Evolutionary conservation across 2,797 vertebrate species (phyloP), one percentile per base, ranked within the genome.

Genomic region (Falco berigora): DNA sequence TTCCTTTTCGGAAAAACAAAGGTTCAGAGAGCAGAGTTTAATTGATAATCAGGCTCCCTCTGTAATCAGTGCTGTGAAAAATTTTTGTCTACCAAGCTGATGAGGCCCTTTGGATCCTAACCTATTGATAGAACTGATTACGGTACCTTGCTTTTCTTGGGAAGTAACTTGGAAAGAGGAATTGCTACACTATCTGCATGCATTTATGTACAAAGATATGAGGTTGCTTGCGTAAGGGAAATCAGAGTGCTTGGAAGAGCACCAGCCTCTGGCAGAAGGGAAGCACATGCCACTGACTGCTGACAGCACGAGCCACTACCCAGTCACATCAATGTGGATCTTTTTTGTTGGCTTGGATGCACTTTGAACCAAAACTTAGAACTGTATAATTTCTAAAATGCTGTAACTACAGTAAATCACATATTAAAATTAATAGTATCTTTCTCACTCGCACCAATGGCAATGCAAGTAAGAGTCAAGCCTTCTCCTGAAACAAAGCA

Each of bases 1-100:
- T 67, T 74, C 72, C 62, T 88, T 91, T 47, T 34, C 56, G 58
- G 71, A 77, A 83, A 95, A 94, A 78, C 62, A 86, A 78, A 81
- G 53, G 21, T 66, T 90, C 32, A 59, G 34, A 87, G 32, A 79
- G 32, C 72, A 17, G 14, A 68, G 46, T 53, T 53, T 86, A 93
- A 92, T 11, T 62, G 73, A 81, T 47, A 27, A 76, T 25, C 82
- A 92, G 68, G n/a, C 13, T 92, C 38, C 40, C 28, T 52, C 62
- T 73, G 24, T 52, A 81, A 86, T 77, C 28, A 47, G 46, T 17
- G 38, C 28, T 14, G 8, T 28, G 62, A 88, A 91, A 83, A 91
- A n/a, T 42, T 80, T 94, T 46, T 50, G n/a, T 38, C 63, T 61
- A 14, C 15, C 12, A 80, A 82, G 30, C 56, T 40, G 78, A 52